Base-by-base conservation (phyloP, 2,888 invertebrate species). In the Mythimna albipuncta region DNA sequence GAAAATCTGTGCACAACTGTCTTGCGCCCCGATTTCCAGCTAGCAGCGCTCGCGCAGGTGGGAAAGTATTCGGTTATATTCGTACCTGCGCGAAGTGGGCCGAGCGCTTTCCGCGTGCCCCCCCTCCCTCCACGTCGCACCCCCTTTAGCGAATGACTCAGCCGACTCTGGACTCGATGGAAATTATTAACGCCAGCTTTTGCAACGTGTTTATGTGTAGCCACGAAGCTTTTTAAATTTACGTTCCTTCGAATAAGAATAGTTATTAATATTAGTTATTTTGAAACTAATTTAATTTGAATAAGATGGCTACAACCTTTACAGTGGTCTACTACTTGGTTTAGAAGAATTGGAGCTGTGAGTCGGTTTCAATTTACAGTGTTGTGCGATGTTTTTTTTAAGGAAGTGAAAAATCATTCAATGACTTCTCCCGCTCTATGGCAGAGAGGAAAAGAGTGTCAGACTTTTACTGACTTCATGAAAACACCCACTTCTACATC, bases 51-150 rank as follows among this genome's bases (percentile, higher is more conserved):
- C 75, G 81, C 89, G 92, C 93, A 95, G 95, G 95, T 95, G 94
- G 95, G 92, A 89, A 92, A 93, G 91, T 94, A 94, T 95, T 95
- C 93, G 89, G 93, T 93, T 95, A 96, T 94, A 95, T 95, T 91
- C 88, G 94, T 95, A 94, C 94, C 92, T 93, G 93, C 85, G 87
- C 87, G 87, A 95, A 94, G 93, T 95, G 93, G 95, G 94, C 86
- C 94, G 93, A 92, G 85, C 87, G 91, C 89, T 94, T 94, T 94
- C 94, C 85, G 85, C 93, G 92, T 89, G 85, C 90, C 87, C 84
- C 87, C 84, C 87, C 85, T 74, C 72, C 81, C 82, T 70, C 72
- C 70, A 63, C 75, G 57, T 47, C 70, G 58, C 75, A 69, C 47
- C 79, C 52, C 75, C 61, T 58, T 59, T 62, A 69, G 75, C 80